Evolutionary conservation across 2,113 vertebrate species (phyloP).

Genomic region (Microtus ochrogaster): DNA sequence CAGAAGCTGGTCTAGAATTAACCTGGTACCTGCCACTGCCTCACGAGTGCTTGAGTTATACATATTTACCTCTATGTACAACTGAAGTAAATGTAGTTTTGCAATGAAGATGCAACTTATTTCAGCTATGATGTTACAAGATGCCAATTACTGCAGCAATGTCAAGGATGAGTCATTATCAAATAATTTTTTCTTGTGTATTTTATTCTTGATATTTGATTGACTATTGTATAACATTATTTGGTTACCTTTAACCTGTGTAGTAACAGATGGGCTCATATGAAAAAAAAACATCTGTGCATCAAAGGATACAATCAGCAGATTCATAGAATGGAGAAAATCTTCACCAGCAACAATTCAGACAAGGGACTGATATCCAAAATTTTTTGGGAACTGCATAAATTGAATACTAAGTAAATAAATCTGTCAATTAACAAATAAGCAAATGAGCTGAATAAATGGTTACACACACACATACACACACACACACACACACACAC

Average conservation of each 20-base stretch:
- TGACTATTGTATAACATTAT: background rate
- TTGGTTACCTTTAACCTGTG: background rate
- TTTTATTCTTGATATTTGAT: conserved; percentile 25
- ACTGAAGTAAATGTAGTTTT: conserved; percentile 73
- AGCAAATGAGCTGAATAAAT: background rate
- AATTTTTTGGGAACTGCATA: background rate
- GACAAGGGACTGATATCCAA: background rate
- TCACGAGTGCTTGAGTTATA: background rate
- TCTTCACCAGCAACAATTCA: background rate
- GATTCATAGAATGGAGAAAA: background rate
- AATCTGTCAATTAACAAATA: background rate
- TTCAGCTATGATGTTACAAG: conserved; percentile 65
- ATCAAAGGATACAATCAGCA: background rate
- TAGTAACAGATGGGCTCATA: background rate
- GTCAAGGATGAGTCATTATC: background rate
- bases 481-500: no score
- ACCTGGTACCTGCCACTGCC: no score
- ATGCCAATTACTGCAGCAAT: background rate
- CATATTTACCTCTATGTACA: background rate
- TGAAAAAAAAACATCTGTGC: background rate
- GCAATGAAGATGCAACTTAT: conserved; percentile 62
- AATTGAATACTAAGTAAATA: background rate
- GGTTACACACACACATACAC: background rate
- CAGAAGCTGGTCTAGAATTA: background rate
- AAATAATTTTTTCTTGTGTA: conserved; percentile 64